Conservation (phyloP, 2,797 vertebrate genomes). For the Hydrolagus colliei region DNA sequence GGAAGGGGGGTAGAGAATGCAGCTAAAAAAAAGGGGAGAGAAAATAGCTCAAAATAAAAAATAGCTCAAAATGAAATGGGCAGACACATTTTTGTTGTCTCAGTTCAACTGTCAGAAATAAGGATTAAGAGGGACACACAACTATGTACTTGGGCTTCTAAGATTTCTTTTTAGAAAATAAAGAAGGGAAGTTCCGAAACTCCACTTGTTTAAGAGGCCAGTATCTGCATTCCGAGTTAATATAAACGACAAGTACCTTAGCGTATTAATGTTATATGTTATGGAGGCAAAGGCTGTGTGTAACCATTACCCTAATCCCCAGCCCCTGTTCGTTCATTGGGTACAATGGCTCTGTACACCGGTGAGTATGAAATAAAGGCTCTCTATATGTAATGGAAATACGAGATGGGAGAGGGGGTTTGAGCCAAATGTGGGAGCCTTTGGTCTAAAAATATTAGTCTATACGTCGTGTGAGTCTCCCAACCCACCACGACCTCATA, state of each 20-base stretch:
- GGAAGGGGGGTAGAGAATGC: no score
- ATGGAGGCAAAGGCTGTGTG: neutral
- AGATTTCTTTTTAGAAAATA: neutral
- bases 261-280: neutral
- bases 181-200: neutral
- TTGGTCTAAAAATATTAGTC: constrained; percentile 82
- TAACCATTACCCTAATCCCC: neutral
- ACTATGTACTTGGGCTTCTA: neutral
- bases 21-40: no score
- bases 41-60: no score
- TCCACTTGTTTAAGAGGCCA: neutral
- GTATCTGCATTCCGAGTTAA: no score
- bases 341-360: neutral
- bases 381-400: constrained; percentile 99
- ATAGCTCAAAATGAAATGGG: neutral
- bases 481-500: constrained; percentile 90
- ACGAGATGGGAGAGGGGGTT: constrained; percentile 81
- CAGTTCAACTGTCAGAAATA: neutral
- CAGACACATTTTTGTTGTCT: no score
- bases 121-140: neutral
- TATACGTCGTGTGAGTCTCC: constrained; percentile 96
- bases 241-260: neutral
- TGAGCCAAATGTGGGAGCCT: constrained; percentile 85
- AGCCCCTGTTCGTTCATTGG: neutral
- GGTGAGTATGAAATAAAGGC: constrained; percentile 91